A percentile compares a stretch with the other conserved stretches of the same genome.
phyloP scores from a whole-genome alignment of 1,140 invertebrate species.

The Lanistes nyassanus region DNA sequence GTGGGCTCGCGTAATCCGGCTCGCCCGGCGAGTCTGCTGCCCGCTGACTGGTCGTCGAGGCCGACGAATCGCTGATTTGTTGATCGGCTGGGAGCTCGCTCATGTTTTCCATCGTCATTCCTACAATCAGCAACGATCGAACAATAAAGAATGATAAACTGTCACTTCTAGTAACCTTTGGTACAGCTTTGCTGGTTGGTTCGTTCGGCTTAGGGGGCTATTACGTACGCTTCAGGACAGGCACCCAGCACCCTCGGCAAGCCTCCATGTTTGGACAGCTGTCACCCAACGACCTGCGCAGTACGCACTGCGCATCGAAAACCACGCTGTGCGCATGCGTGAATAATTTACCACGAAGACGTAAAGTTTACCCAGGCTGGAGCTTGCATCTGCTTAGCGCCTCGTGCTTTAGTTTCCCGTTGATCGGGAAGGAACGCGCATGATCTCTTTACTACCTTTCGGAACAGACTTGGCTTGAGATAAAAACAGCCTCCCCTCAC shows the following conservation, averaged over 20 bases:
- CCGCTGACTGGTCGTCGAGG: constrained; percentile 48
- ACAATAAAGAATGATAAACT: constrained; percentile 64
- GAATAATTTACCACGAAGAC: constrained; percentile 51
- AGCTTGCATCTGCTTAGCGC: constrained; percentile 35
- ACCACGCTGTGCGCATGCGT: constrained; percentile 59
- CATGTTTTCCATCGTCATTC: constrained; percentile 69
- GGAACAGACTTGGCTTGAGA: constrained; percentile 15
- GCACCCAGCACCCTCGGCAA: constrained; percentile 58
- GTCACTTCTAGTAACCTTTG: constrained; percentile 63
- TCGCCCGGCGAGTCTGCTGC: constrained; percentile 35
- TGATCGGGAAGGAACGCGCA: constrained; percentile 16
- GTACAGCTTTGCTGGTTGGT: constrained; percentile 63
- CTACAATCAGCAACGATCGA: constrained; percentile 65
- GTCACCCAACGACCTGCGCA: constrained; percentile 63
- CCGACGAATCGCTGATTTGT: constrained; percentile 65
- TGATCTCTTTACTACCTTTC: constrained; percentile 22
- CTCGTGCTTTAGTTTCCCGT: constrained; percentile 30
- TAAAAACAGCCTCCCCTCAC: not conserved
- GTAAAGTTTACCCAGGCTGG: constrained; percentile 31
- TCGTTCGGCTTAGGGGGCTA: constrained; percentile 61
- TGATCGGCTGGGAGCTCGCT: constrained; percentile 66
- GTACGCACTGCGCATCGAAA: constrained; percentile 53
- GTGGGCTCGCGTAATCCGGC: constrained; percentile 41
- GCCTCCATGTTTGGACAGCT: constrained; percentile 67
- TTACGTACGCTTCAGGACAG: constrained; percentile 62